Conservation (phyloP, 2,797 vertebrate species). For the Philypnodon macrostomus region DNA sequence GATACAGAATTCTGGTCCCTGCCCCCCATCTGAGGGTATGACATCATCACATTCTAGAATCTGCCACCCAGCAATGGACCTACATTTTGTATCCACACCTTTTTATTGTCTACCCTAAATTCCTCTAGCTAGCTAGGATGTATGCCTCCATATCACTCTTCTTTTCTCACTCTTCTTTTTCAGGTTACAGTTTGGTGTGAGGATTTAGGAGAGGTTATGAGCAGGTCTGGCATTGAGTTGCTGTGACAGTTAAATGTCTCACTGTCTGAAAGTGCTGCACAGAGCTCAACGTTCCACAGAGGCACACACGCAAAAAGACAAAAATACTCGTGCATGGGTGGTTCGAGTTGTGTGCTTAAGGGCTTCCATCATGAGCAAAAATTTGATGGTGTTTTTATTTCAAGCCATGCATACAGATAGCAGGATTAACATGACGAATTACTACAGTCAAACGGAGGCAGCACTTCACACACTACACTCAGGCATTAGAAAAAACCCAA, state of each 20-base stretch:
- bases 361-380: background rate
- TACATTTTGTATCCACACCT: too few species aligned
- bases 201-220: slow-evolving; percentile 22
- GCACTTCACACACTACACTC: too few species aligned
- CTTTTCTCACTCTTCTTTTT: too few species aligned
- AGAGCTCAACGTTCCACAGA: slow-evolving; percentile 28
- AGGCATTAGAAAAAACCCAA: too few species aligned
- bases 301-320: slow-evolving; percentile 7
- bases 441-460: background rate
- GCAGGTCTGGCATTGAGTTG: slow-evolving; percentile 19
- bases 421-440: background rate
- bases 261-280: slow-evolving; percentile 35
- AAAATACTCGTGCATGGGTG: slow-evolving; percentile 6
- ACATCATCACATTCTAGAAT: too few species aligned
- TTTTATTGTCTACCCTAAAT: too few species aligned
- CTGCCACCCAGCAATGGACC: too few species aligned
- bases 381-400: background rate
- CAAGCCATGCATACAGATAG: background rate
- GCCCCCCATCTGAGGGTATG: too few species aligned
- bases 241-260: slow-evolving; percentile 39
- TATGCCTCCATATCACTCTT: too few species aligned
- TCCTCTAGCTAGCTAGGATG: too few species aligned
- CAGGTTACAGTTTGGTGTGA: slow-evolving; percentile 14
- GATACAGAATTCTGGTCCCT: too few species aligned
- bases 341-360: background rate